Percentiles rank a stretch among this genome's conserved stretches.
Conservation (phyloP, 1,140 invertebrate species). For the Drosophila serrata region DNA sequence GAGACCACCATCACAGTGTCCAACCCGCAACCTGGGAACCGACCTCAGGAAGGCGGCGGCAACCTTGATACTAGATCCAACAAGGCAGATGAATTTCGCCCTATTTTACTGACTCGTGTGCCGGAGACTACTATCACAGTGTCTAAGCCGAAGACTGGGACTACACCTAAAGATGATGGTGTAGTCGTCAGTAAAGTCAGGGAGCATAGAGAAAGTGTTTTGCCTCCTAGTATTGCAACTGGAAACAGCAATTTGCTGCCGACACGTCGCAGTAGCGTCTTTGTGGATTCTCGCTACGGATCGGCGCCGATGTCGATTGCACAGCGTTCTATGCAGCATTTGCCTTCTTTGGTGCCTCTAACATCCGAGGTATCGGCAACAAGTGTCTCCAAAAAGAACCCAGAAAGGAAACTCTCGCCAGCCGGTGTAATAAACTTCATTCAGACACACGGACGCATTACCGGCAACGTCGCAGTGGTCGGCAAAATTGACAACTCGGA, state of each 20-base stretch:
- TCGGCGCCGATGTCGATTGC: conserved; percentile 73
- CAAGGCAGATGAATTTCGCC: conserved; percentile 51
- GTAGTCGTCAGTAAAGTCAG: conserved; percentile 27
- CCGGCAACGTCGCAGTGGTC: conserved; percentile 45
- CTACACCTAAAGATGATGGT: conserved; percentile 3
- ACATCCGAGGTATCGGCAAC: conserved; percentile 25
- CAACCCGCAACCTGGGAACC: not conserved
- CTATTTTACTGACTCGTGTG: conserved; percentile 48
- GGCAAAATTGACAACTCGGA: conserved; percentile 7
- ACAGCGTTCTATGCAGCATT: conserved; percentile 65
- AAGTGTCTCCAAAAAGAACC: conserved; percentile 25
- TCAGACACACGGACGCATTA: conserved; percentile 69
- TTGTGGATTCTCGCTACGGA: conserved; percentile 58
- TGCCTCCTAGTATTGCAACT: not conserved
- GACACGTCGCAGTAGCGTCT: conserved; percentile 59
- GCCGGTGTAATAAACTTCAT: conserved; percentile 75
- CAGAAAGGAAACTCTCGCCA: conserved; percentile 54
- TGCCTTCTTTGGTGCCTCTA: conserved; percentile 49
- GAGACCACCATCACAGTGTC: conserved; percentile 42
- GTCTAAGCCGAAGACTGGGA: conserved; percentile 3
- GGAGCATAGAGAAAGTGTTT: not conserved
- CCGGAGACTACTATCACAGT: conserved; percentile 40
- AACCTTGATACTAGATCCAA: not conserved
- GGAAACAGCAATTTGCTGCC: conserved; percentile 26
- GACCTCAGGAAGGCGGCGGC: not conserved